Base-by-base conservation (phyloP, 2,888 invertebrate species). In the Drosophila demipolita region DNA sequence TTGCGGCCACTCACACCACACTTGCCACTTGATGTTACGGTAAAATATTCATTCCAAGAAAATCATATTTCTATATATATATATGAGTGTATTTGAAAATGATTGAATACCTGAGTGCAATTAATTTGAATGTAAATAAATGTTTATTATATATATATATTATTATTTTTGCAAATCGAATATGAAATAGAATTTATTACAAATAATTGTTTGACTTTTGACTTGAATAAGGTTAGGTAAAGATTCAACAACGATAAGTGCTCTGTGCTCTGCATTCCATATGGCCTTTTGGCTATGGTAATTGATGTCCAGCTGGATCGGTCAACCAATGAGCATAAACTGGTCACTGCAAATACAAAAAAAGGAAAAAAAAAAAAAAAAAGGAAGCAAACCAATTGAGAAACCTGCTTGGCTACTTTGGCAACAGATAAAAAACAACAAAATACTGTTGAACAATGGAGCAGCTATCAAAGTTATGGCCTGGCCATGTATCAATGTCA, bases 401-500 rank as follows among this genome's bases (percentile, higher is more conserved):
- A 48, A 80, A 77, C 78, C 78, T 72, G 78, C 67, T 78, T 50
- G 38, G 63, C 58, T 17, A 38, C 61, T 80, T 73, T 54, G 55
- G 49, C 35, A 57, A 40, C 23, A 23, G 7, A 17, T 42, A 52
- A 17, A 17, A 35, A n/a, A 23, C 17, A 33, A 12, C 40, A n/a
- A 45, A 45, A 45, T 15, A 15, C 8, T 9, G 48, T 45, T 32
- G 8, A 33, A 88, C 85, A 86, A 86, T 88, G 87, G 89, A 82
- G 74, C 82, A 88, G 71, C 87, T 75, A 87, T 89, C 87, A 87
- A 89, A 76, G 75, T 74, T 80, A 72, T 75, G 73, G 80, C 62
- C 69, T 61, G 80, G 88, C 83, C 82, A 87, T 87, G 86, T 86
- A 87, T 89, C 87, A 87, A 87, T 89, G 87, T 89, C 87, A 89